phyloP scores from a whole-genome alignment of 2,113 vertebrate species.

The Asarcornis scutulata region DNA sequence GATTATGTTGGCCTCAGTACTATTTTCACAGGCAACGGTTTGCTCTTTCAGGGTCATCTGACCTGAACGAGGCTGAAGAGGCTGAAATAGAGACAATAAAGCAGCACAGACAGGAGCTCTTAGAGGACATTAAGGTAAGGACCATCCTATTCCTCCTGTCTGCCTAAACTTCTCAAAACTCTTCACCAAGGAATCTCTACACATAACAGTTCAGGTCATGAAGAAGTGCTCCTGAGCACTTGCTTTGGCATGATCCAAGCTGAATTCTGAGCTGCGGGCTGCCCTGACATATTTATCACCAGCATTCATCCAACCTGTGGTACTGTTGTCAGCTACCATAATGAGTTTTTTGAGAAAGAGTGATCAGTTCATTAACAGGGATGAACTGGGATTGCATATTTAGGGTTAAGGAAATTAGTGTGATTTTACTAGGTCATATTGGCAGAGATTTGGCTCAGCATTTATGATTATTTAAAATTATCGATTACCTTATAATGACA shows the following conservation, averaged over 20 bases:
- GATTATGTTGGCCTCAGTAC: neutral
- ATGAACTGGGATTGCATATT: neutral
- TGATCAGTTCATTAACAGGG: neutral
- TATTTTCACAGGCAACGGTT: neutral
- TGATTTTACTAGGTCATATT: neutral
- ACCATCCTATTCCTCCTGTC: neutral
- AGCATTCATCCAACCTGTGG: neutral
- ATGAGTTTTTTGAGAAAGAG: neutral
- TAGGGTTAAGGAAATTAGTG: neutral
- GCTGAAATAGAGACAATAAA: conserved; percentile 87
- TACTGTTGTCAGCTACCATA: neutral
- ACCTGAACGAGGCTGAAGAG: conserved; percentile 80
- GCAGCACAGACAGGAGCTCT: conserved; percentile 82
- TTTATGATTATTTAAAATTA: neutral
- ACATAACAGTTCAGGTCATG: neutral
- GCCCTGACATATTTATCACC: neutral
- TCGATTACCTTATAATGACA: neutral
- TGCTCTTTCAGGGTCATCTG: conserved; percentile 74
- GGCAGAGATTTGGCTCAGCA: neutral
- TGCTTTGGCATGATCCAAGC: neutral
- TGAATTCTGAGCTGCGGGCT: neutral
- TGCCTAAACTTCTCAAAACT: neutral
- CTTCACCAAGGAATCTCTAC: neutral
- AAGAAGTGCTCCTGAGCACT: neutral
- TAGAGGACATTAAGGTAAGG: conserved; percentile 91